Base-by-base conservation (phyloP, 1,140 invertebrate genomes). In the Druon quercuslanigerum region DNA sequence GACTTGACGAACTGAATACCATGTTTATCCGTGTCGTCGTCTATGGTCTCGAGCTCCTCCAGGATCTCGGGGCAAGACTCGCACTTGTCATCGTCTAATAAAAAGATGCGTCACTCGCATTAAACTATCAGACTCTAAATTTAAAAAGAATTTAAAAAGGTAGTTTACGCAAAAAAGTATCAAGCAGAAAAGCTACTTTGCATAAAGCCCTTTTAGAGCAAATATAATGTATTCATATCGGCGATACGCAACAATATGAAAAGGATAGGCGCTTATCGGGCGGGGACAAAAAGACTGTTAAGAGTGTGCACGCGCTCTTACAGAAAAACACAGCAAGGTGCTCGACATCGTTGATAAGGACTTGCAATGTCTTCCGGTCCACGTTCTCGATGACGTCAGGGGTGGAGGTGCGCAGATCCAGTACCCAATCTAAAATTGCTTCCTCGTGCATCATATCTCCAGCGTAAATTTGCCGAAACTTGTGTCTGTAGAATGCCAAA, bases 1-100 rank as follows among this genome's bases (percentile, higher is more conserved):
- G 96, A 97, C 88, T 98, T 98, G 9, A 98, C 97, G 90, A 99
- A 98, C 90, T 98, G 96, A 84, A 98, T 97, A 76, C 96, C 96
- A 84, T 97, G 95, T 84, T 97, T 95, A 87, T 98, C 97, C 11
- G 97, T 97, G 82, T 98, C 97, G 90, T 98, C 97, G 86, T 98
- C 97, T 85, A 98, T 98, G 51, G 96, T 98, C 92, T 98, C 97
- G 77, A 98, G 90, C 85, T 98, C 96, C 83, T 97, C 95, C 19
- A 98, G 90, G 79, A 98, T 95, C 80, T 95, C 94, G 71, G 94
- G 93, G 87, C 97, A 98, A 12, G 95, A 94, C 76, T 96, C 94
- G 86, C 96, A 96, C 83, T 96, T 95, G 84, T 97, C 96, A 86
- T 96, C 96, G 90, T 97, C 96, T 96, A 84, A 87, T 83, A 84